phyloP scores from a whole-genome alignment of 2,888 invertebrate genomes.

The Dastarcus helophoroides region DNA sequence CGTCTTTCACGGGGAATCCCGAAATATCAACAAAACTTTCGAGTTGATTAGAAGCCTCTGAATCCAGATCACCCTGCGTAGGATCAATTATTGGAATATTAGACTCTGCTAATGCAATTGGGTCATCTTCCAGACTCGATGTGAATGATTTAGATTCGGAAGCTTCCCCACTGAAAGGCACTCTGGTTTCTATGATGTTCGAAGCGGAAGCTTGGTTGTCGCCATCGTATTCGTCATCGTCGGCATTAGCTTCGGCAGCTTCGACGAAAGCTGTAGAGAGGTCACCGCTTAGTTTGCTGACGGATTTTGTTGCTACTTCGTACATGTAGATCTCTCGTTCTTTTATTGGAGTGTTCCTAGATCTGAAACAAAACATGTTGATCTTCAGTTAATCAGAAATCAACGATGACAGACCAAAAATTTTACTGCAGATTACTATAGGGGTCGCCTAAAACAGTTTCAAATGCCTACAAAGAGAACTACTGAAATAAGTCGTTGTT shows the following conservation, averaged over 20 bases:
- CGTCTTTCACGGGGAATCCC: background rate
- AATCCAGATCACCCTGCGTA: conserved; percentile 17
- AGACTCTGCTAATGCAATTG: conserved; percentile 24
- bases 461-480: too few species aligned
- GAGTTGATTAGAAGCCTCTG: background rate
- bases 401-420: too few species aligned
- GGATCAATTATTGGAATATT: conserved; percentile 24
- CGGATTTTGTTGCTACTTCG: conserved; percentile 60
- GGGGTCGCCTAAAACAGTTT: too few species aligned
- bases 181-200: conserved; percentile 26
- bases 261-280: conserved; percentile 75
- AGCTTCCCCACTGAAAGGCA: conserved; percentile 20
- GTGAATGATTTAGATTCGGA: conserved; percentile 10
- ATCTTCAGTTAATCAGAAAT: too few species aligned
- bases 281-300: conserved; percentile 70
- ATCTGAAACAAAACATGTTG: conserved; percentile 14
- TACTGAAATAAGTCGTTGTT: too few species aligned
- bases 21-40: background rate
- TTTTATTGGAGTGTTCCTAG: conserved; percentile 27
- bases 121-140: conserved; percentile 14
- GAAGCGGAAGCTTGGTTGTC: conserved; percentile 21
- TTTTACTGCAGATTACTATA: too few species aligned
- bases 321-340: conserved; percentile 81
- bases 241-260: conserved; percentile 77
- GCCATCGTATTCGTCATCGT: conserved; percentile 13